Conservation (phyloP, 1,140 invertebrate genomes). For the Samia ricini region DNA sequence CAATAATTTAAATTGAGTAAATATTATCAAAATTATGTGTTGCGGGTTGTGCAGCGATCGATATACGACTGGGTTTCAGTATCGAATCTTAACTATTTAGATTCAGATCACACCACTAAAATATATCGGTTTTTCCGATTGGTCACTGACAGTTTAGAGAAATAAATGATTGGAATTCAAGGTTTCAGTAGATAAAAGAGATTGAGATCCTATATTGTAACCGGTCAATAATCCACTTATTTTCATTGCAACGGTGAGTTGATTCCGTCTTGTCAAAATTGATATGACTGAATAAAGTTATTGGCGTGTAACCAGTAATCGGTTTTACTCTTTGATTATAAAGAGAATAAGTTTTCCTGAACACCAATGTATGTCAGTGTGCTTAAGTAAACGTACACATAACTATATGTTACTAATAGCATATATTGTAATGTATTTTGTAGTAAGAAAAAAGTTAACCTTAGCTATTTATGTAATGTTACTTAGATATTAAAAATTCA, state of each 20-base stretch:
- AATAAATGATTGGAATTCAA: no score
- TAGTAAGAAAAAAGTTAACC: background rate
- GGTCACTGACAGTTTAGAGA: no score
- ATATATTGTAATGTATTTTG: background rate
- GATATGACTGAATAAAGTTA: slow-evolving; percentile 39
- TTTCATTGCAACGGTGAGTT: slow-evolving; percentile 20
- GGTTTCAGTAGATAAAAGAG: no score
- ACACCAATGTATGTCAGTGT: slow-evolving; percentile 1
- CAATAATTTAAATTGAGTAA: slow-evolving; percentile 45
- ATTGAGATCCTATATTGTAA: no score
- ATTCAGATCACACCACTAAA: no score
- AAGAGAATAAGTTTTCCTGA: background rate
- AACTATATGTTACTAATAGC: background rate
- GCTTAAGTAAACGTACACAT: background rate
- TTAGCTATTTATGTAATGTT: background rate
- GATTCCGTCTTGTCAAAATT: slow-evolving; percentile 60
- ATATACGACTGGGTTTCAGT: no score
- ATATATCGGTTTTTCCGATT: no score
- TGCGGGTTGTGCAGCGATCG: slow-evolving; percentile 51
- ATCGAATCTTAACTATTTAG: no score
- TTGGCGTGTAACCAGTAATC: background rate
- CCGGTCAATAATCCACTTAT: background rate
- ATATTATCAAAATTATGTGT: slow-evolving; percentile 18
- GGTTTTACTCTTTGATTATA: background rate
- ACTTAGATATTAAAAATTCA: background rate